phyloP scores from a whole-genome alignment of 2,888 invertebrate species.

The Prenolepis imparis region DNA sequence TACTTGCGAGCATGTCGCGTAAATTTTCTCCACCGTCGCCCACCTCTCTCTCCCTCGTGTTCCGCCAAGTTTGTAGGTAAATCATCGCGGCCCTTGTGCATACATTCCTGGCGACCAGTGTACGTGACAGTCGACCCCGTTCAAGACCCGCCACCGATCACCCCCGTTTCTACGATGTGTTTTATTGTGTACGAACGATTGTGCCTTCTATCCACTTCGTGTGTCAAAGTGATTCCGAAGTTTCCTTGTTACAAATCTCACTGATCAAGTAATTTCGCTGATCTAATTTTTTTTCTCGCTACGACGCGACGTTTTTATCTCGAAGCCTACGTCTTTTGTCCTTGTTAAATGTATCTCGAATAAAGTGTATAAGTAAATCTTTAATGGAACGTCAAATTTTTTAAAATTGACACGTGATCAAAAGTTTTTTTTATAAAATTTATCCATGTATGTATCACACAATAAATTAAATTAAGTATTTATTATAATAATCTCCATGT shows the following conservation, averaged over 20 bases:
- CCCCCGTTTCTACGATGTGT: constrained; percentile 63
- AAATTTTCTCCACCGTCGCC: constrained; percentile 70
- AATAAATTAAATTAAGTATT: constrained; percentile 18
- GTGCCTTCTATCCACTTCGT: constrained; percentile 38
- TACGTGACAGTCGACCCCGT: constrained; percentile 62
- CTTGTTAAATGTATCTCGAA: neutral
- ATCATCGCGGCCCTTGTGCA: constrained; percentile 58
- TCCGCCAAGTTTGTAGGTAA: constrained; percentile 69
- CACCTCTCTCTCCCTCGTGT: constrained; percentile 19
- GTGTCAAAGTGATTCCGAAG: constrained; percentile 53
- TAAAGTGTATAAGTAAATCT: neutral
- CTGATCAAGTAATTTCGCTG: constrained; percentile 27
- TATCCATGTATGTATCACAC: constrained; percentile 1
- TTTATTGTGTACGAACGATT: constrained; percentile 44
- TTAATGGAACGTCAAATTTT: neutral
- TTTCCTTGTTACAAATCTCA: constrained; percentile 45
- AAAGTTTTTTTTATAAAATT: constrained; percentile 17
- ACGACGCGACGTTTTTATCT: neutral
- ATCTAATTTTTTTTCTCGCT: neutral
- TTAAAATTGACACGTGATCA: neutral
- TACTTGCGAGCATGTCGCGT: constrained; percentile 64
- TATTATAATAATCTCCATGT: constrained; percentile 13
- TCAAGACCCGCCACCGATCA: constrained; percentile 68
- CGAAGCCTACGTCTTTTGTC: neutral
- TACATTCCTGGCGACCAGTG: constrained; percentile 52